A percentile compares a stretch with the other conserved stretches of the same genome.
Evolutionary conservation across 2,888 invertebrate species (phyloP).

Genomic region (Epistrophella euchroma): DNA sequence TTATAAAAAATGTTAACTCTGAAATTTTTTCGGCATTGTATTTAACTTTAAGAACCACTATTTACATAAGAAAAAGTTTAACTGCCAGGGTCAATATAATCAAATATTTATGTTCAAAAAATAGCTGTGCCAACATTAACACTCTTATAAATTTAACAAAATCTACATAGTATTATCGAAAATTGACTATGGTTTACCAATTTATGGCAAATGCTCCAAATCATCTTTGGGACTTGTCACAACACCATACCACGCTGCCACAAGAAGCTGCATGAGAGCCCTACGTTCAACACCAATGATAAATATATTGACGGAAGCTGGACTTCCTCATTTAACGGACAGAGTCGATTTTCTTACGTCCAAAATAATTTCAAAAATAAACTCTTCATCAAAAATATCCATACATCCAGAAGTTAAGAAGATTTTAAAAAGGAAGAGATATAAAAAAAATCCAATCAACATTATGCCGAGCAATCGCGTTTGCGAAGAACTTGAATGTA

Average conservation of each 20-base stretch:
- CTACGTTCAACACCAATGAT: constrained; percentile 36
- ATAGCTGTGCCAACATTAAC: neutral
- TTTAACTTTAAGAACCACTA: constrained; percentile 24
- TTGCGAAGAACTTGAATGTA: neutral
- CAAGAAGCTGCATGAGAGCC: constrained; percentile 26
- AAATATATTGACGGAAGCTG: constrained; percentile 38
- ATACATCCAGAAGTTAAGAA: constrained; percentile 16
- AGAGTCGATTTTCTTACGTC: constrained; percentile 33
- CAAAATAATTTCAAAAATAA: constrained; percentile 27
- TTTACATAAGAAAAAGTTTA: constrained; percentile 15
- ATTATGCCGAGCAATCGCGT: constrained; percentile 5
- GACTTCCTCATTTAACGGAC: constrained; percentile 19
- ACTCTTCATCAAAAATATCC: constrained; percentile 4
- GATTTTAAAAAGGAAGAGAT: constrained; percentile 3
- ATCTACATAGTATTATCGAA: constrained; percentile 30
- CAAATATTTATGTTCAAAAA: constrained; percentile 37
- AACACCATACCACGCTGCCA: constrained; percentile 24
- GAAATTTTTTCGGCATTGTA: constrained; percentile 16
- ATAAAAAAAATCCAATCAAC: constrained; percentile 18
- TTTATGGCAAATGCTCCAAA: constrained; percentile 34
- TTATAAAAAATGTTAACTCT: constrained; percentile 24
- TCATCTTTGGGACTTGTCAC: constrained; percentile 26
- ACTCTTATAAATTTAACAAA: neutral
- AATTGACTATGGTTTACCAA: constrained; percentile 42
- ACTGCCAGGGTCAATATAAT: constrained; percentile 44